Evolutionary conservation across 2,797 vertebrate species (phyloP).

Genomic region (Aeoliscus strigatus): DNA sequence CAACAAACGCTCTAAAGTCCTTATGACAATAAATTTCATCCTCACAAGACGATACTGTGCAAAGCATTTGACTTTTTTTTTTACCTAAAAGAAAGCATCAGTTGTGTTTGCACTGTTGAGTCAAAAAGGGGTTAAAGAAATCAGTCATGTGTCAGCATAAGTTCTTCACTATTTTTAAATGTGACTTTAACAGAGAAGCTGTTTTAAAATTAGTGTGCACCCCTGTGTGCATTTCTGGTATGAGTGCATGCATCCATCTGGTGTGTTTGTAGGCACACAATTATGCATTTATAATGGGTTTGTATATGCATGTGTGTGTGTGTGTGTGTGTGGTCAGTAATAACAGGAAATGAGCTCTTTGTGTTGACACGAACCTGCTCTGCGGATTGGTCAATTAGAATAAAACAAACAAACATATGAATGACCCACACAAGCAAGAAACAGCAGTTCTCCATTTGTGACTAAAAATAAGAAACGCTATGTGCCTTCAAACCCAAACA

Average conservation of each 20-base stretch:
- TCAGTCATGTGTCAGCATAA: background rate
- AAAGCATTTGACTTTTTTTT: too few species aligned
- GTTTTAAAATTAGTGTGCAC: constrained; percentile 1
- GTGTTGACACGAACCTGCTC: constrained; percentile 69
- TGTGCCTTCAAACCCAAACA: constrained; percentile 66
- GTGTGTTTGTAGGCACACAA: constrained; percentile 13
- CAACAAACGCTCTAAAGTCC: too few species aligned
- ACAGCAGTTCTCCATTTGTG: constrained; percentile 31
- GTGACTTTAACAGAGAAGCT: constrained; percentile 12
- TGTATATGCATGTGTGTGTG: constrained; percentile 32
- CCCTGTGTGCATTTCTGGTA: constrained; percentile 3
- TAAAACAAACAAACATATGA: constrained; percentile 69
- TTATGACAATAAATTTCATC: too few species aligned
- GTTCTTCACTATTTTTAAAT: constrained; percentile 7
- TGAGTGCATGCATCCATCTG: too few species aligned
- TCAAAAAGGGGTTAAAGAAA: background rate
- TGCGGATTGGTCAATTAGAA: constrained; percentile 56
- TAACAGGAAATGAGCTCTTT: constrained; percentile 72
- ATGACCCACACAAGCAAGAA: constrained; percentile 48
- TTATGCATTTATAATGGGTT: constrained; percentile 41
- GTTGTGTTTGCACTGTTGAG: too few species aligned
- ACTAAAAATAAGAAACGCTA: constrained; percentile 53
- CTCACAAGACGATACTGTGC: too few species aligned
- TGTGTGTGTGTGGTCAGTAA: constrained; percentile 58
- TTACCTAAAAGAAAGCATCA: too few species aligned